These are phyloP conservation scores for Hydrotaea cyrtoneurina DNA, from an alignment of 2,888 invertebrate genomes.

Conservation along the genomic window DNA sequence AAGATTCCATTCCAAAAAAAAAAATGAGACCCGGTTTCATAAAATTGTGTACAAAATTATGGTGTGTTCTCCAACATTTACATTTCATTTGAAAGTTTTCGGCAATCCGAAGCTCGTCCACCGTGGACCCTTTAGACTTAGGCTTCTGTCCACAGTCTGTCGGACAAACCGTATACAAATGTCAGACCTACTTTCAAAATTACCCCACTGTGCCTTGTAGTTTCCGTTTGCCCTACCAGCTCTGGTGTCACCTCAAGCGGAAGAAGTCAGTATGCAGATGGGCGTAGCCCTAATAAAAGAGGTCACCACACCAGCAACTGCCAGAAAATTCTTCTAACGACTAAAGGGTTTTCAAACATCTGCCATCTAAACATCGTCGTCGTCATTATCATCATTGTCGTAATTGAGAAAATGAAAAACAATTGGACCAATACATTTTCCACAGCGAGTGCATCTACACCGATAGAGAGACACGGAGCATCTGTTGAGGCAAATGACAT, in stretches of 20 bases:
- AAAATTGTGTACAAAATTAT: no score
- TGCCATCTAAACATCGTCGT: conserved; percentile 1
- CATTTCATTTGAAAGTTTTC: no score
- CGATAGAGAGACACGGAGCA: not conserved
- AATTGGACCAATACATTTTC: conserved; percentile 65
- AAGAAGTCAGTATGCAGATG: not conserved
- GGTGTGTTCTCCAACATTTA: no score
- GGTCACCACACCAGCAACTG: not conserved
- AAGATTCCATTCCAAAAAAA: no score
- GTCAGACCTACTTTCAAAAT: no score
- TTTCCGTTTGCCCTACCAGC: no score
- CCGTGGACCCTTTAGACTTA: no score
- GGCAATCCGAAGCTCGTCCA: no score
- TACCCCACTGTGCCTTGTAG: no score
- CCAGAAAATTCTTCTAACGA: conserved; percentile 5
- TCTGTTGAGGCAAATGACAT: conserved; percentile 29
- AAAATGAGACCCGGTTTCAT: no score
- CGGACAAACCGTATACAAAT: no score
- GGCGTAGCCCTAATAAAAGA: conserved; percentile 3
- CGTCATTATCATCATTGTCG: conserved; percentile 34
- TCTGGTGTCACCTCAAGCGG: not conserved
- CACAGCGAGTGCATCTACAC: conserved; percentile 36
- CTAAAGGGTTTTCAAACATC: conserved; percentile 14
- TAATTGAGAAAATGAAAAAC: conserved; percentile 39
- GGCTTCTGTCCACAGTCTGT: no score